Evolutionary conservation across 2,888 invertebrate species (phyloP), one percentile per base, ranked within the genome.

Genomic region (Deilephila porcellus): DNA sequence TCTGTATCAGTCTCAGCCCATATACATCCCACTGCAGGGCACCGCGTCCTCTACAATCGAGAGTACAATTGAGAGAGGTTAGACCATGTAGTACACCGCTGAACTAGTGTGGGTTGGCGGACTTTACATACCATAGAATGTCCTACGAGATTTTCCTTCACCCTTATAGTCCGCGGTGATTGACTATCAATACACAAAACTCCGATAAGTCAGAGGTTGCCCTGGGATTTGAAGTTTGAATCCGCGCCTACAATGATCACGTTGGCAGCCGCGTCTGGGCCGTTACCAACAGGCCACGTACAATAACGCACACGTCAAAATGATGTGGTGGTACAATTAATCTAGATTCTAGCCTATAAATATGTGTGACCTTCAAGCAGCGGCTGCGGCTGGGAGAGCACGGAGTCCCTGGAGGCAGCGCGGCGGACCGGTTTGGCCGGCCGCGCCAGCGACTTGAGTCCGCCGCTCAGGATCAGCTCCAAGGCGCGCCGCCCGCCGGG

Each of bases 401-500:
- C 95, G 0, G 95, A 94, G 83, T 95, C 95, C 75, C 94, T 84
- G 1, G 94, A 93, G 14, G 94, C 95, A 45, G 93, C 94, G 76
- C 94, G 86, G 45, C 93, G 91, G 75, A 92, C 94, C 19, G 92
- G 93, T 83, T 89, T 91, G 52, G 92, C 86, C 3, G 92, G 93
- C 76, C 94, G 82, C 71, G 93, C 88, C 72, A 93, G 81, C 11
- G 93, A 92, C 86, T 92, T 93, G 74, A 94, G 93, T 34, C 94
- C 93, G 20, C 94, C 93, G 81, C 92, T 91, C 64, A 94, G 89
- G 74, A 92, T 92, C 73, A 93, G 83, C 81, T 94, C 94, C 14
- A 94, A 83, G 75, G 94, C 88, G 37, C 93, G 85, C 60, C 93
- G 86, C 45, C 94, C 93, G 25, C 92, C 94, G 2, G 93, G 91